These are phyloP conservation scores for Paramormyrops hopkinsi DNA, from an alignment of 2,797 vertebrate species.

Conservation along the genomic window DNA sequence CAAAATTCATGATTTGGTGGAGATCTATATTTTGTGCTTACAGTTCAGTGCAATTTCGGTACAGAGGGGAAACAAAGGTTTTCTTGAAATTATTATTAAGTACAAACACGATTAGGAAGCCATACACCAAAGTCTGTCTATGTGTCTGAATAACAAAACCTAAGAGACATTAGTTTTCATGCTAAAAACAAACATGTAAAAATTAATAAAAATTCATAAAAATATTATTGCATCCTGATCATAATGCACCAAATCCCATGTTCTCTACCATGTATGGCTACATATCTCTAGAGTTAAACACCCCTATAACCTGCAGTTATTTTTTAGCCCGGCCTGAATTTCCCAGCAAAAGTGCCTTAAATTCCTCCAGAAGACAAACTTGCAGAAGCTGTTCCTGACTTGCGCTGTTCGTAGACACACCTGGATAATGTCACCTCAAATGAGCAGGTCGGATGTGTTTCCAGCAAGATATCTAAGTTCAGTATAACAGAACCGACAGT, in stretches of 20 bases:
- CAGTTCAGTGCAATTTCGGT: background rate
- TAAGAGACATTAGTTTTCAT: background rate
- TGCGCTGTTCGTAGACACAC: background rate
- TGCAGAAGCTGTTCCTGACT: background rate
- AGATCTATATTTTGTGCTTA: background rate
- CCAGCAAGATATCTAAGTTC: background rate
- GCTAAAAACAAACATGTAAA: background rate
- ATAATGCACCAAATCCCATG: background rate
- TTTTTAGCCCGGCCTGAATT: background rate
- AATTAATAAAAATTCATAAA: background rate
- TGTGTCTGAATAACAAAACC: background rate
- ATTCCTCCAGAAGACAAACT: background rate
- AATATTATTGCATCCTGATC: background rate
- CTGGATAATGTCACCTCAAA: background rate
- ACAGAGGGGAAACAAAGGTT: background rate
- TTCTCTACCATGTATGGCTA: background rate
- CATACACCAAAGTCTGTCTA: background rate
- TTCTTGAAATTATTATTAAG: background rate
- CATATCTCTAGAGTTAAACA: background rate
- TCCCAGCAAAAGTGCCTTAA: background rate
- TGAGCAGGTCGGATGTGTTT: background rate
- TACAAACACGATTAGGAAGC: background rate
- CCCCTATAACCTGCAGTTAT: background rate
- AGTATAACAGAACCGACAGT: background rate
- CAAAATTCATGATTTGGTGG: background rate